phyloP scores from a whole-genome alignment of 2,888 invertebrate species.

The Coleophora deauratella region DNA sequence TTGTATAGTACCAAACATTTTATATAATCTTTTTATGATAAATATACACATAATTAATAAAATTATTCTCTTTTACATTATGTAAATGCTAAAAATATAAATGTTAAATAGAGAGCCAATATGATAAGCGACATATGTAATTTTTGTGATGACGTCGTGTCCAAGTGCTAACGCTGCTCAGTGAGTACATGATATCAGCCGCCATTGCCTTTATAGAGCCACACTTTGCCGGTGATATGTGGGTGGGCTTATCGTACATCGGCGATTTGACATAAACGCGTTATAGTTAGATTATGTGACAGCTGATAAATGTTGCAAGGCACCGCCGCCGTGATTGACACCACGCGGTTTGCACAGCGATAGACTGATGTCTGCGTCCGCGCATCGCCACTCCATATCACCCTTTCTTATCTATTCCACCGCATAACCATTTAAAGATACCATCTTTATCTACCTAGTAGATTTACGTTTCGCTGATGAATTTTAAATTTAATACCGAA shows the following conservation, averaged over 20 bases:
- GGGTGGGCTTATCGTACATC: constrained; percentile 71
- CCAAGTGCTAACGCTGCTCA: constrained; percentile 16
- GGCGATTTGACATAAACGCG: constrained; percentile 70
- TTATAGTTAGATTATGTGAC: constrained; percentile 69
- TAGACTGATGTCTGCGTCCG: constrained; percentile 39
- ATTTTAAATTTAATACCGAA: too few species aligned
- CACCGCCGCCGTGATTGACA: constrained; percentile 70
- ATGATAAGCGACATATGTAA: constrained; percentile 28
- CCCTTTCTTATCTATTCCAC: too few species aligned
- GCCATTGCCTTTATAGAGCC: constrained; percentile 49
- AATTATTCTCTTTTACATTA: too few species aligned
- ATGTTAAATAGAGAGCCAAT: constrained; percentile 19
- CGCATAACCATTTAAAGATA: too few species aligned
- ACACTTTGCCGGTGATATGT: constrained; percentile 49
- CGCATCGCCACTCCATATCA: not conserved
- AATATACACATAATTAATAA: too few species aligned
- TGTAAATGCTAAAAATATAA: constrained; percentile 17
- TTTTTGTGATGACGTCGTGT: constrained; percentile 35
- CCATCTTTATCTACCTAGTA: too few species aligned
- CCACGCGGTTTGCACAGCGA: constrained; percentile 54
- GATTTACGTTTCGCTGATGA: too few species aligned
- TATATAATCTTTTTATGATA: too few species aligned
- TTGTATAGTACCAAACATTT: too few species aligned
- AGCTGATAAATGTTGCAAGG: constrained; percentile 69
- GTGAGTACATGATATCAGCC: constrained; percentile 32